Percentiles rank a stretch among this genome's conserved stretches.
phyloP scores from a whole-genome alignment of 2,797 vertebrate genomes.

The Helarctos malayanus region DNA sequence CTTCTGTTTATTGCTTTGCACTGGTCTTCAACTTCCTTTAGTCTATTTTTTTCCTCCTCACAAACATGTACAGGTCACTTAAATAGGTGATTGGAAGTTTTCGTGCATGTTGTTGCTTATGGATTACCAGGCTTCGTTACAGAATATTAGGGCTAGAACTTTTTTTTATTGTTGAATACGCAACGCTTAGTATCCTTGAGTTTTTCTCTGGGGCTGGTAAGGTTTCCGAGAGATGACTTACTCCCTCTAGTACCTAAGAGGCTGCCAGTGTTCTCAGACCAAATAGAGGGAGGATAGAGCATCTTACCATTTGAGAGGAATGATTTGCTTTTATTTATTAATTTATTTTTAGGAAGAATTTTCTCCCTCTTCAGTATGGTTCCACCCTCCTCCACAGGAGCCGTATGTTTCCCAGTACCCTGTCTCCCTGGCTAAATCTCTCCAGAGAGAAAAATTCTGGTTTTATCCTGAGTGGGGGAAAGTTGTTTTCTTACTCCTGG shows the following conservation, averaged over 20 bases:
- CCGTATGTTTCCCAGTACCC: neutral
- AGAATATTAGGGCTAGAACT: neutral
- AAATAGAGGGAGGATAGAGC: neutral
- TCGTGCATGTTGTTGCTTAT: neutral
- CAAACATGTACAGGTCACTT: neutral
- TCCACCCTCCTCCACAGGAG: neutral
- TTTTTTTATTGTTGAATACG: neutral
- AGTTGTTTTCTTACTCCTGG: neutral
- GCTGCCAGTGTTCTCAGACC: neutral
- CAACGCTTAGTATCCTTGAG: neutral
- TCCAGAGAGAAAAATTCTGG: neutral
- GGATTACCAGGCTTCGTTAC: neutral
- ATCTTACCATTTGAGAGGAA: neutral
- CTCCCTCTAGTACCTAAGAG: too few species aligned
- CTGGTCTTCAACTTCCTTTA: neutral
- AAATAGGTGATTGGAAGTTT: neutral
- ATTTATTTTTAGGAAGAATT: neutral
- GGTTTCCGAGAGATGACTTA: neutral
- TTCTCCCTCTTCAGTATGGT: neutral
- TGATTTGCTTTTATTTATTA: neutral
- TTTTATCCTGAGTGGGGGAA: neutral
- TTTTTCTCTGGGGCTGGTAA: neutral
- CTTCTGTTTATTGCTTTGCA: neutral
- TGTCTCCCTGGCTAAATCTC: neutral
- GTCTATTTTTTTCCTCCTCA: neutral